phyloP scores from a whole-genome alignment of 2,113 vertebrate species.

The Setophaga kirtlandii region DNA sequence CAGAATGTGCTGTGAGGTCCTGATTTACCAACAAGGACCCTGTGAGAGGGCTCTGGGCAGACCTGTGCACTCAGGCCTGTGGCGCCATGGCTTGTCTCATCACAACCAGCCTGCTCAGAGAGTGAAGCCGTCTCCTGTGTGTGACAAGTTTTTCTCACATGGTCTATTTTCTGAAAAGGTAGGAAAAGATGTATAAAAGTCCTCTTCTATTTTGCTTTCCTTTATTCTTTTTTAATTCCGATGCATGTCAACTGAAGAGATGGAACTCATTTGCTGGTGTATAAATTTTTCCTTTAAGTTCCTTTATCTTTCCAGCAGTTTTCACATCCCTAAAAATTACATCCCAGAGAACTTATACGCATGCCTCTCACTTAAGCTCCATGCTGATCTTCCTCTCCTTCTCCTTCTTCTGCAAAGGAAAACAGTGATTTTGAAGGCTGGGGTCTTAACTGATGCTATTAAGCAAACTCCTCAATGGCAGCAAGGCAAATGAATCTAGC shows the following conservation, averaged over 20 bases:
- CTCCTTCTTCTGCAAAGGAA: background rate
- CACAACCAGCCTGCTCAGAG: background rate
- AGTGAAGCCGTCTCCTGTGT: background rate
- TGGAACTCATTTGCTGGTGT: background rate
- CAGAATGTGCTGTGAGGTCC: background rate
- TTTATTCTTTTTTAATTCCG: background rate
- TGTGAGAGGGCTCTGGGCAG: background rate
- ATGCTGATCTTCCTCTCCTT: background rate
- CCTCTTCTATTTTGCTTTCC: background rate
- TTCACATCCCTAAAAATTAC: background rate
- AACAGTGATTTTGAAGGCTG: background rate
- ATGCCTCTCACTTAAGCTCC: background rate
- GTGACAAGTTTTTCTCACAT: background rate
- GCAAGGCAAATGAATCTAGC: background rate
- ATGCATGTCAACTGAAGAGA: background rate
- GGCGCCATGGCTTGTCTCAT: background rate
- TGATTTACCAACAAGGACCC: background rate
- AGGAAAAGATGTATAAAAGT: background rate
- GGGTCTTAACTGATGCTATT: background rate
- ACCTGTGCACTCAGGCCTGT: background rate
- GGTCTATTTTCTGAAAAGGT: conserved; percentile 18
- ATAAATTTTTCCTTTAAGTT: background rate
- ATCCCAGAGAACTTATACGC: background rate
- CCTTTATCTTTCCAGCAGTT: background rate
- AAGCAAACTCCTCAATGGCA: background rate